Conservation (phyloP, 2,797 vertebrate genomes). For the Rallus crepitans region DNA sequence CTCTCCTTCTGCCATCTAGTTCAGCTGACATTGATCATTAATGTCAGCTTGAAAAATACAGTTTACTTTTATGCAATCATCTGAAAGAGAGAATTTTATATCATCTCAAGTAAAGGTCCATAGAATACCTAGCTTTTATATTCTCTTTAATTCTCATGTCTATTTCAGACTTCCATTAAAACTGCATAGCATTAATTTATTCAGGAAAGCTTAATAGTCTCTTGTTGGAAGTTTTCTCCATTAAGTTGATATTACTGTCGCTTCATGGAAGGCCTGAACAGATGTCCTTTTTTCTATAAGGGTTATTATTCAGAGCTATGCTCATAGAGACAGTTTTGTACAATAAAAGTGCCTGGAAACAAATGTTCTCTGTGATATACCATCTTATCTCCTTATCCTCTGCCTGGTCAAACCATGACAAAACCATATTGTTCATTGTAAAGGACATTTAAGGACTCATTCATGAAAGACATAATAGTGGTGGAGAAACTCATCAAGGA, state of each 20-base stretch:
- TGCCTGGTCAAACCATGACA: not conserved
- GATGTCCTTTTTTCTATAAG: not conserved
- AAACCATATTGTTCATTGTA: not conserved
- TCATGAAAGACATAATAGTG: not conserved
- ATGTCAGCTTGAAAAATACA: not conserved
- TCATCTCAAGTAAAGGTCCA: not conserved
- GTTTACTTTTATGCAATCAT: not conserved
- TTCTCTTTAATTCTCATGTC: not conserved
- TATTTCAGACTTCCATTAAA: constrained; percentile 37
- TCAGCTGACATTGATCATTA: not conserved
- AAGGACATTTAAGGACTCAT: not conserved
- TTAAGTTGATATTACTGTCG: not conserved
- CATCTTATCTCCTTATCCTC: not conserved
- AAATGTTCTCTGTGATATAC: not conserved
- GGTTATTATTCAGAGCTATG: not conserved
- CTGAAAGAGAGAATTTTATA: not conserved
- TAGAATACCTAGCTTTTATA: not conserved
- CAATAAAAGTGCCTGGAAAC: not conserved
- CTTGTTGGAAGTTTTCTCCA: not conserved
- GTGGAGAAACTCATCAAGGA: not conserved
- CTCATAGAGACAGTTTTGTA: not conserved
- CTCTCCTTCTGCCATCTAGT: not conserved
- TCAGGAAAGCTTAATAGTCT: constrained; percentile 30
- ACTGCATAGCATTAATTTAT: constrained; percentile 17
- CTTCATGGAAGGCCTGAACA: not conserved